A percentile compares a stretch with the other conserved stretches of the same genome.
phyloP scores from a whole-genome alignment of 2,113 vertebrate species.

The Phylloscopus trochiloides region DNA sequence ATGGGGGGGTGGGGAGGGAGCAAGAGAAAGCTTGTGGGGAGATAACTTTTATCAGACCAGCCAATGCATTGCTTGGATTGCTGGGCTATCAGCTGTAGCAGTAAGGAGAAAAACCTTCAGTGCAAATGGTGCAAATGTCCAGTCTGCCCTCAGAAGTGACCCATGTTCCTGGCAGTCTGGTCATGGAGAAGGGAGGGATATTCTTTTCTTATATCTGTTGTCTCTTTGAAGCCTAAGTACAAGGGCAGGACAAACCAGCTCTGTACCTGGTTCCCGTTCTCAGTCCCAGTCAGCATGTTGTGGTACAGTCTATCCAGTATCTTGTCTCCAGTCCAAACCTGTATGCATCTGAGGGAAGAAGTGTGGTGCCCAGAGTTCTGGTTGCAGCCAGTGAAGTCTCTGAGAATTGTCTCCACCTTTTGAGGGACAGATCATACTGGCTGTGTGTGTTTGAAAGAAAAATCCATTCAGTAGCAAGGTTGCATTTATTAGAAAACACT shows the following conservation, averaged over 20 bases:
- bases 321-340: not conserved
- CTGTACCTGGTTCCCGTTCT: not conserved
- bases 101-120: not conserved
- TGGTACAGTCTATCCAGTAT: not conserved
- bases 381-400: not conserved
- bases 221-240: not conserved
- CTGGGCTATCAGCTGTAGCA: not conserved
- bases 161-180: not conserved
- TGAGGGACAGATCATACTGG: not conserved
- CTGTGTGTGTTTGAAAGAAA: not conserved
- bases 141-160: not conserved
- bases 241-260: not conserved
- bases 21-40: not conserved
- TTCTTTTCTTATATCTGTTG: not conserved
- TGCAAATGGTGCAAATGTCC: not conserved
- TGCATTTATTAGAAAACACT: not conserved
- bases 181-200: not conserved
- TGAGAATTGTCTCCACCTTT: not conserved
- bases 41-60: not conserved
- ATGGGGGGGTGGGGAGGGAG: accelerated
- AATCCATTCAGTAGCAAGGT: not conserved
- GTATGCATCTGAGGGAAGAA: not conserved
- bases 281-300: not conserved
- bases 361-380: not conserved
- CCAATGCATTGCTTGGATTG: not conserved